Evolutionary conservation across 2,113 vertebrate species (phyloP).

Genomic region (Austrofundulus limnaeus): DNA sequence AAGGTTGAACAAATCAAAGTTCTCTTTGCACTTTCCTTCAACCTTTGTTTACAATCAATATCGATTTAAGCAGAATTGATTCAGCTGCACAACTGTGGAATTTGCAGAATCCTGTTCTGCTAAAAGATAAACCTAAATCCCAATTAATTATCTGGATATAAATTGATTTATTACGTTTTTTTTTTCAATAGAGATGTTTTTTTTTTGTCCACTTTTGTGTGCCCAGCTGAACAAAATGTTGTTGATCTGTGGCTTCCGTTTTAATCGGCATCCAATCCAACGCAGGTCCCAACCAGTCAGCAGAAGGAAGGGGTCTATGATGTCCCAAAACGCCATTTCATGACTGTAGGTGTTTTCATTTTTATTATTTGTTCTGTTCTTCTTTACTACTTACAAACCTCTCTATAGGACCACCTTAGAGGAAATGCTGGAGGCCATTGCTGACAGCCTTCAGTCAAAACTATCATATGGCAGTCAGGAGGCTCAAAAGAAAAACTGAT

Average conservation of each 20-base stretch:
- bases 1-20: background rate
- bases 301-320: conserved; percentile 99
- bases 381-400: conserved; percentile 74
- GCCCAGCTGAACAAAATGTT: conserved; percentile 22
- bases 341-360: conserved; percentile 91
- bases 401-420: conserved; percentile 52
- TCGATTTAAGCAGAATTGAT: conserved; percentile 70
- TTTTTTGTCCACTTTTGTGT: conserved; percentile 36
- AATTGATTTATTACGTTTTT: conserved; percentile 31
- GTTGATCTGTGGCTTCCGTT: conserved; percentile 63
- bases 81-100: conserved; percentile 40
- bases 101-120: conserved; percentile 45
- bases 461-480: background rate
- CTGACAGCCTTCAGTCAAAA: conserved; percentile 1
- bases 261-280: conserved; percentile 72
- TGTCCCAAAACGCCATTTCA: conserved; percentile 98
- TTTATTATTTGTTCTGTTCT: conserved; percentile 55
- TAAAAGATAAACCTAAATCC: conserved; percentile 36
- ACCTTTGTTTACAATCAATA: conserved; percentile 62
- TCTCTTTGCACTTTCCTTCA: conserved; percentile 9
- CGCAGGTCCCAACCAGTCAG: conserved; percentile 96
- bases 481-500: conserved; percentile 19
- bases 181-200: conserved; percentile 39
- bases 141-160: conserved; percentile 29
- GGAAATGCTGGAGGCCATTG: conserved; percentile 28